Evolutionary conservation across 1,140 invertebrate genomes (phyloP), one percentile per base, ranked within the genome.

Genomic region (Steinernema feltiae): DNA sequence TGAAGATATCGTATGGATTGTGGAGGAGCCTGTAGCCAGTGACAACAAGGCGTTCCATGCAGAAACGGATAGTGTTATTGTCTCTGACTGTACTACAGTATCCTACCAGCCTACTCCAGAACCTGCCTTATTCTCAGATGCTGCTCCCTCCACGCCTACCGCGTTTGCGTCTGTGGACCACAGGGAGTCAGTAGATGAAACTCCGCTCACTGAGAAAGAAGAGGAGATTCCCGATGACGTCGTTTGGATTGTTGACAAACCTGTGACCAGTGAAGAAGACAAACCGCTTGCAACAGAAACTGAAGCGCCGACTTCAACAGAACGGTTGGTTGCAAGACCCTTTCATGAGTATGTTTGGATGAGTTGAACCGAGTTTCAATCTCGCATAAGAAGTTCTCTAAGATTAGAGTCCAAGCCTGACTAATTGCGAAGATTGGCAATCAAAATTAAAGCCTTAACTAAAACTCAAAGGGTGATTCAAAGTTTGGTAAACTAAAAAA

Each of bases 1-100:
- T 15, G 73, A 74, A 18, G 69, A 74, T 1, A 74, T 74, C 17
- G 73, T 70, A 74, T 74, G 73, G 73, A 71, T 74, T 30, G 48
- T 48, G n/a, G 73, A 74, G n/a, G 73, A 74, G 15, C 24, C 53
- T 27, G 53, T 15, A 27, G 53, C 24, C 53, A 27, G 24, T 21
- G 15, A 7, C 24, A 21, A 27, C 3, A 21, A 63, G 12, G 53
- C 7, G 7, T 3, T 7, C 24, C 7, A 15, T 7, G 12, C 24
- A 12, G 53, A 15, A 21, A 27, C 7, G 53, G 7, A 12, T 27
- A 21, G 7, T 3, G 53, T 15, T 3, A 21, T 21, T 3, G 12
- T 21, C 15, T 3, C 15, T 15, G 12, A 12, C 53, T 7, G 7
- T 15, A 63, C 53, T 27, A 27, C 24, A 3, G 53, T 63, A 7